Conservation (phyloP, 2,888 invertebrate species). For the Drosophila acutilabella region DNA sequence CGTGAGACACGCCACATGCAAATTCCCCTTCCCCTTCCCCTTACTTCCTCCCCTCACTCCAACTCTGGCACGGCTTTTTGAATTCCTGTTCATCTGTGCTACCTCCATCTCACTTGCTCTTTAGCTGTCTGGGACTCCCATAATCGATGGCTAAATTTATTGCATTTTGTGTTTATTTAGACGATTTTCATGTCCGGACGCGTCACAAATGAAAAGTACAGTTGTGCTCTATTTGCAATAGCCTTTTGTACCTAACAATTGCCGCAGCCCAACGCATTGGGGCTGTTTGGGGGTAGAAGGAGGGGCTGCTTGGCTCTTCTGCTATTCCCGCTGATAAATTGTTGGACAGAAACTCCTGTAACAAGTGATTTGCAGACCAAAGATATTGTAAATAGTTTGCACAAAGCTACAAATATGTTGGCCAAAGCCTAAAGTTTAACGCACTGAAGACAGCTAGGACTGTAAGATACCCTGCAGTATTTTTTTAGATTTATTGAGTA, state of each 20-base stretch:
- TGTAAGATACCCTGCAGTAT: conserved; percentile 17
- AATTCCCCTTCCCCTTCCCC: conserved; percentile 19
- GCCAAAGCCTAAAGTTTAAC: neutral
- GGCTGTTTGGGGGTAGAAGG: accelerated
- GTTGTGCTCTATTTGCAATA: conserved; percentile 56
- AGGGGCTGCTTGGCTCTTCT: too few species aligned
- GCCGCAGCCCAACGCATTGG: neutral
- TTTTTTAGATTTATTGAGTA: too few species aligned
- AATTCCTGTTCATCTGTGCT: neutral
- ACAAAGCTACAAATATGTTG: conserved; percentile 15
- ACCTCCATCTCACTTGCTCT: neutral
- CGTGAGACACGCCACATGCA: conserved; percentile 42
- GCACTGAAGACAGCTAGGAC: neutral
- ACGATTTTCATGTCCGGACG: conserved; percentile 72
- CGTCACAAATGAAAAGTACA: conserved; percentile 70
- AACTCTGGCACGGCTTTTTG: neutral
- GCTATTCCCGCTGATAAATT: conserved; percentile 43
- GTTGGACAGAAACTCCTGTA: conserved; percentile 42
- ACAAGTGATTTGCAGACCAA: conserved; percentile 26
- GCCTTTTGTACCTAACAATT: conserved; percentile 52
- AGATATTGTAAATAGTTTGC: conserved; percentile 4
- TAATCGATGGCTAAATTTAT: conserved; percentile 78
- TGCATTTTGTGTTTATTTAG: conserved; percentile 79
- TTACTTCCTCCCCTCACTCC: neutral
- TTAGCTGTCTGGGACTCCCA: conserved; percentile 44